A percentile compares a stretch with the other conserved stretches of the same genome.
These are phyloP conservation scores for Tamias sibiricus DNA, from an alignment of 2,113 vertebrate species.

Conservation along the genomic window DNA sequence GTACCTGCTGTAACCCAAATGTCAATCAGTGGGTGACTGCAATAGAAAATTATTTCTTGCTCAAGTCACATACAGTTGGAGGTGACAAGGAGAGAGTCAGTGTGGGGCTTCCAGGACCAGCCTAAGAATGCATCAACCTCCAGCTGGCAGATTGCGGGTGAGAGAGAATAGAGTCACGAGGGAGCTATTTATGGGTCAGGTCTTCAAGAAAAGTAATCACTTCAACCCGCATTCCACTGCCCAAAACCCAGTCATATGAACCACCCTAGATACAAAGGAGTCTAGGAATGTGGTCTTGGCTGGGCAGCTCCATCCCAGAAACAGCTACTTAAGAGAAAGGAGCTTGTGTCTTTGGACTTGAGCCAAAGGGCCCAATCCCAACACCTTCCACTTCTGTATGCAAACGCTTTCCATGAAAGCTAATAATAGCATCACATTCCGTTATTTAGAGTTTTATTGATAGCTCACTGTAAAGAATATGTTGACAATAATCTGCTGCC, in stretches of 20 bases:
- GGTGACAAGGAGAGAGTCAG: background rate
- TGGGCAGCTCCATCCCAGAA: background rate
- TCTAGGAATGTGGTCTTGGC: background rate
- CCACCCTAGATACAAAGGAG: background rate
- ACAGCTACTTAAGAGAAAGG: background rate
- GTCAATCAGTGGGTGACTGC: background rate
- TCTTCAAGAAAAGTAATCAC: slow-evolving; percentile 27
- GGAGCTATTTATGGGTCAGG: background rate
- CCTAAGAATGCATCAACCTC: background rate
- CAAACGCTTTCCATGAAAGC: background rate
- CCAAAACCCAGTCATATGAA: background rate
- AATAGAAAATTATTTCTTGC: slow-evolving; percentile 6
- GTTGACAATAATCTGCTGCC: background rate
- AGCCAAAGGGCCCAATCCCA: background rate
- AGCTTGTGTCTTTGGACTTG: background rate
- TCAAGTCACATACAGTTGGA: background rate
- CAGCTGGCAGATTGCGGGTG: background rate
- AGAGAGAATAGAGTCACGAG: background rate
- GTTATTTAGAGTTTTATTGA: background rate
- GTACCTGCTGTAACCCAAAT: background rate
- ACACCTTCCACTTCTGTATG: background rate
- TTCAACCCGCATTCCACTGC: background rate
- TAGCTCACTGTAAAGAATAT: background rate
- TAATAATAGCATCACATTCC: background rate
- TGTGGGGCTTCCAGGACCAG: background rate